phyloP scores from a whole-genome alignment of 23 tunicate genomes.

The Diplosoma virens region DNA sequence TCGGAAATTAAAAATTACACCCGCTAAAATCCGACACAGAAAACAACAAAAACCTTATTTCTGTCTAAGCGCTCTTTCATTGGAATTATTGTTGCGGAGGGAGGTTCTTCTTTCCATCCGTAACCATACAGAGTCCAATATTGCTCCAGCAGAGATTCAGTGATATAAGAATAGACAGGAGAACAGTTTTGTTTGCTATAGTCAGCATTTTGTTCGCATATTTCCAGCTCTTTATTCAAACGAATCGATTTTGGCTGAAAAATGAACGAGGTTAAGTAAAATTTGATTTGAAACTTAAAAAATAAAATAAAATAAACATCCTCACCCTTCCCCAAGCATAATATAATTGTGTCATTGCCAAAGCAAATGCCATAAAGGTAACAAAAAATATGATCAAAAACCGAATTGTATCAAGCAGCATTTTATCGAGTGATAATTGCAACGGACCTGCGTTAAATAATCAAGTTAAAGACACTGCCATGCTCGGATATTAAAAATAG shows the following conservation, averaged over 20 bases:
- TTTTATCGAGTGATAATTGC: constrained; percentile 59
- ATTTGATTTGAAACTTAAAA: not conserved
- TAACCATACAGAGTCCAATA: constrained; percentile 73
- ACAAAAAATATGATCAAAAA: constrained; percentile 46
- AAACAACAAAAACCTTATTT: no score
- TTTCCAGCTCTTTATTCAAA: not conserved
- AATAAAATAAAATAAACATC: no score
- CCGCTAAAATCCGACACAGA: no score
- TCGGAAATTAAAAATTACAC: no score
- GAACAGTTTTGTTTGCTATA: constrained; percentile 1
- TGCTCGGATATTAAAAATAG: no score
- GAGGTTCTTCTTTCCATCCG: constrained; percentile 58
- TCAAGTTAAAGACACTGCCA: no score
- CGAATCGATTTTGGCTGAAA: not conserved
- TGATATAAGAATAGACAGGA: constrained; percentile 50
- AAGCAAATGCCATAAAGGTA: constrained; percentile 64
- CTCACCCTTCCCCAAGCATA: constrained; percentile 59
- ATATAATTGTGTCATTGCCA: constrained; percentile 60
- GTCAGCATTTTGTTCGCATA: constrained; percentile 1
- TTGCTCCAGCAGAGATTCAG: constrained; percentile 45
- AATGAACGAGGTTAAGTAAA: not conserved
- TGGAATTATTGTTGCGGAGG: constrained; percentile 37
- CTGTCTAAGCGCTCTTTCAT: no score
- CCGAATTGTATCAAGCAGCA: constrained; percentile 61
- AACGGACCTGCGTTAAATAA: constrained; percentile 73